Base-by-base conservation (phyloP, 2,797 vertebrate genomes). In the Lutjanus campechanus region DNA sequence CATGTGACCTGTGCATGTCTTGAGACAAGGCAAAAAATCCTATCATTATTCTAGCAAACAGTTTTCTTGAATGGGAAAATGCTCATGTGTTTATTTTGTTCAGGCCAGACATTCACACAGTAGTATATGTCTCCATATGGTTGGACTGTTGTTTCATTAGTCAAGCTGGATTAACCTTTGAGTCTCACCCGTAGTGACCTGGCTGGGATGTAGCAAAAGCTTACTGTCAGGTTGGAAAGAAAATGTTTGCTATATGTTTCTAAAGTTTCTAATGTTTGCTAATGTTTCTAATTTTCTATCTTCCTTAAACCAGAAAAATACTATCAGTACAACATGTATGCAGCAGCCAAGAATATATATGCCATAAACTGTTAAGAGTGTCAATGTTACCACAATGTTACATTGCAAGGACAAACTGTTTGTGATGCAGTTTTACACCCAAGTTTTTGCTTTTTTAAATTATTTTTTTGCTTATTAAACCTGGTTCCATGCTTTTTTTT, bases 141-240 rank as follows among this genome's bases (percentile, higher is more conserved):
- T 69, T 58, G 15, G 47, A 70, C 20, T 43, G 15, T 73, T 49
- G 59, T 49, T 69, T 75, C 61, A 62, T 74, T 62, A 69, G 69
- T 83, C 46, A 69, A 15, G 77, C 47, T 40, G 67, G 86, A 87
- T 90, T 88, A 71, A 65, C 73, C 59, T 40, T 41, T 50, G 51
- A 41, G 36, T 66, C 63, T 67, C 58, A 53, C 71, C 83, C 58
- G 22, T 7, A 6, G 7, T 61, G 25, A 19, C 67, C 60, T 50
- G 12, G 49, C 11, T 68, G 58, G 50, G 36, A 68, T 51, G 71
- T 58, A 41, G 49, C 70, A 68, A 81, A 79, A 70, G 87, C 77
- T 80, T 82, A 83, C 20, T 46, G 44, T 59, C 65, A 80, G 12
- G 5, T 55, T 17, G 11, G 50, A 61, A 55, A 55, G 46, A 51